phyloP scores from a whole-genome alignment of 1,140 invertebrate genomes.

The Drosophila sp. region DNA sequence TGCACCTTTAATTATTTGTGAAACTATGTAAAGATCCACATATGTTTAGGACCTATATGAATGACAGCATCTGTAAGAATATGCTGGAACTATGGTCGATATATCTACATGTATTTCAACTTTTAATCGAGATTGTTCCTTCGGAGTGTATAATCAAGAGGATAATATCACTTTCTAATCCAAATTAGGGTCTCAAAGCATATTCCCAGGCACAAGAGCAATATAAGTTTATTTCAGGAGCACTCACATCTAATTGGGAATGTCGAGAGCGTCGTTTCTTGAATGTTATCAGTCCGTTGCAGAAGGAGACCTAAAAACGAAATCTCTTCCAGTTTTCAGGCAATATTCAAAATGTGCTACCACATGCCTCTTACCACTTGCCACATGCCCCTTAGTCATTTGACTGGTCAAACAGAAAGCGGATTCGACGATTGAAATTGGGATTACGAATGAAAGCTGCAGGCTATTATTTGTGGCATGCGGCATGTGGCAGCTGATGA shows the following conservation, averaged over 20 bases:
- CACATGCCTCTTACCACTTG: neutral
- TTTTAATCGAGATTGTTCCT: too few species aligned
- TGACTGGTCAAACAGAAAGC: conserved; percentile 59
- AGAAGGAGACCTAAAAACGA: conserved; percentile 46
- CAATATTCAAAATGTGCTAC: conserved; percentile 72
- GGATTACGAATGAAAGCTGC: conserved; percentile 31
- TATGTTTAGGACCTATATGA: neutral
- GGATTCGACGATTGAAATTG: conserved; percentile 36
- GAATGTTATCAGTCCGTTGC: conserved; percentile 76
- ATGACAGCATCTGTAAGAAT: too few species aligned
- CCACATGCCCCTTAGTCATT: conserved; percentile 34
- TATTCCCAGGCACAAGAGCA: neutral
- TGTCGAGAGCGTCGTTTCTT: conserved; percentile 52
- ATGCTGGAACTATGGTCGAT: too few species aligned
- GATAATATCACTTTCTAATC: neutral
- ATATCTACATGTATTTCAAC: too few species aligned
- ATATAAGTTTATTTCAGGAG: conserved; percentile 6
- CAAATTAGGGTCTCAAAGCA: neutral
- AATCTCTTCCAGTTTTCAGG: conserved; percentile 55
- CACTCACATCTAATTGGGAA: conserved; percentile 73
- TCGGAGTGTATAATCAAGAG: too few species aligned
- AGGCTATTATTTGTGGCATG: conserved; percentile 49
- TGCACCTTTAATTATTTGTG: neutral
- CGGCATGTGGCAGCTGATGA: conserved; percentile 17
- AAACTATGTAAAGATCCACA: neutral